Evolutionary conservation across 2,113 vertebrate species (phyloP), one percentile per base, ranked within the genome.

Genomic region (Charadrius vociferus): DNA sequence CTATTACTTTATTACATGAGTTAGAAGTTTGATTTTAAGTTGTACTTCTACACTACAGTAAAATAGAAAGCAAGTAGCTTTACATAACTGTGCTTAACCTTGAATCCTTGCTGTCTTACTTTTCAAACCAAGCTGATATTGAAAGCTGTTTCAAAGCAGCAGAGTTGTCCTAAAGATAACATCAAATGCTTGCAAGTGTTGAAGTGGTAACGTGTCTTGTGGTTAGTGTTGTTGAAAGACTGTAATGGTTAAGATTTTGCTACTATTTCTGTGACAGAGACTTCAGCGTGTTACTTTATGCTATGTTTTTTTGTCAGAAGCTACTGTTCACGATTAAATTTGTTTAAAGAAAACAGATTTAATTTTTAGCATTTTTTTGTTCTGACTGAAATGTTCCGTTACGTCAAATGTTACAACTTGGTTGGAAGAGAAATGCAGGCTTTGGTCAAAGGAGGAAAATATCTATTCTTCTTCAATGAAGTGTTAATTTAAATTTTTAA

Each of bases 171-270:
- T 88, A 73, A 86, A 95, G 81, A 88, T 86, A 95, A 49, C 65
- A 19, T 88, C 59, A 45, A 67, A 75, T 56, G 74, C 68, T 81
- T 85, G 58, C 81, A 73, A 78, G 68, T 84, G 68, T 93, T 93
- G 86, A 94, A 88, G 82, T 59, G 36, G 52, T 78, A 53, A 73
- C n/a, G 53, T 73, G 22, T 73, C 89, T 81, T 75, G 84, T 95
- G 97, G 96, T 92, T 97, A 79, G 59, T 19, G 39, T 52, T 95
- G 77, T 86, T 96, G 96, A 90, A 97, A 97, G 90, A 79, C 96
- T 96, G 71, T 88, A 89, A 82, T 97, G 45, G 50, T 88, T 78
- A 73, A 81, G 68, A 81, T 81, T 91, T 88, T 80, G 58, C 49
- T 80, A 8, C 56, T 90, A 3, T 94, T 93, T 91, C 32, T 68